phyloP scores from a whole-genome alignment of 1,140 invertebrate genomes.

The Cotesia glomerata region DNA sequence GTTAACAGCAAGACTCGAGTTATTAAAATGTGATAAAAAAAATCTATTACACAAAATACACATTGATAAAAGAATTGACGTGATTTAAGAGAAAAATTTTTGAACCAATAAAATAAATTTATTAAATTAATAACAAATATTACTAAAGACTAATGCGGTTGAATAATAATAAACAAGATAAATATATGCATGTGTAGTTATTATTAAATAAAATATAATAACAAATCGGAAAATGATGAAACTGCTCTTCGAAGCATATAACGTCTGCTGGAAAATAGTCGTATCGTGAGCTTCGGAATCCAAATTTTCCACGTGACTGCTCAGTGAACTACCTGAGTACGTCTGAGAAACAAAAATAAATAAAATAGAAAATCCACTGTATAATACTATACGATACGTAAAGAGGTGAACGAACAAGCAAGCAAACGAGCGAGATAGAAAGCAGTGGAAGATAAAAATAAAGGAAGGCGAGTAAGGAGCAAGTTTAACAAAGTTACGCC shows the following conservation, averaged over 20 bases:
- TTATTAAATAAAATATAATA: no score
- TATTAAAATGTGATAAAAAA: no score
- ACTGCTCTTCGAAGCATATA: conserved; percentile 6
- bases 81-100: no score
- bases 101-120: no score
- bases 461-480: neutral
- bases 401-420: neutral
- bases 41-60: no score
- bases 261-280: neutral
- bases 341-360: neutral
- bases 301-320: conserved; percentile 25
- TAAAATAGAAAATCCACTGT: no score
- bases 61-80: no score
- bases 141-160: no score
- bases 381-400: conserved; percentile 1
- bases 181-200: no score
- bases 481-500: conserved; percentile 19
- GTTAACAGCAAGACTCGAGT: no score
- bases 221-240: neutral
- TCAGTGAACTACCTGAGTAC: neutral
- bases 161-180: no score
- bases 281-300: conserved; percentile 17
- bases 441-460: neutral
- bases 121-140: no score
- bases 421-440: neutral